Evolutionary conservation across 2,888 invertebrate species (phyloP).

Genomic region (Amiota minor): DNA sequence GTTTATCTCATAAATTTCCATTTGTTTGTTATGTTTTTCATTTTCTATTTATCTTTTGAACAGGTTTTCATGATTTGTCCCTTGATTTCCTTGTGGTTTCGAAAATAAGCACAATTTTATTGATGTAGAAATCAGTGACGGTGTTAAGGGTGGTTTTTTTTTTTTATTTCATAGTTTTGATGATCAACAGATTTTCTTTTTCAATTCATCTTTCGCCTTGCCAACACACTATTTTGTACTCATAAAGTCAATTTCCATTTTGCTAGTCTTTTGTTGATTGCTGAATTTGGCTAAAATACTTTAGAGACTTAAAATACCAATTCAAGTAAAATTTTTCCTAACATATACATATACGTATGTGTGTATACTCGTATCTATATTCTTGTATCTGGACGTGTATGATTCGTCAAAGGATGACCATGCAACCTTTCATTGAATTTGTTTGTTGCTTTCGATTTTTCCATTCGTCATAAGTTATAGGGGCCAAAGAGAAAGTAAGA

Average conservation of each 20-base stretch:
- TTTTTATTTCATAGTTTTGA: no score
- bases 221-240: no score
- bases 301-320: constrained; percentile 12
- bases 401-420: not conserved
- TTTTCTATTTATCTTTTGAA: constrained; percentile 2
- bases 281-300: constrained; percentile 3
- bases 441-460: not conserved
- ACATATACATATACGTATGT: not conserved
- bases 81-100: constrained; percentile 12
- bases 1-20: constrained; percentile 4
- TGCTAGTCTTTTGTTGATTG: not conserved
- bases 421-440: not conserved
- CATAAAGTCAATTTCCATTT: no score
- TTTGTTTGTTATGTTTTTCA: not conserved
- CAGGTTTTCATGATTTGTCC: not conserved
- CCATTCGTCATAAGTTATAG: not conserved
- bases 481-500: not conserved
- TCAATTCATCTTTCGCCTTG: no score
- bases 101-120: not conserved
- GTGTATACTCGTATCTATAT: not conserved
- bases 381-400: not conserved
- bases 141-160: no score
- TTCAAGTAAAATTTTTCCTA: not conserved
- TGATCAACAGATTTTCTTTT: no score
- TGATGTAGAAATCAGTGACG: not conserved